Evolutionary conservation across 2,888 invertebrate genomes (phyloP).

Genomic region (Torymus auratus): DNA sequence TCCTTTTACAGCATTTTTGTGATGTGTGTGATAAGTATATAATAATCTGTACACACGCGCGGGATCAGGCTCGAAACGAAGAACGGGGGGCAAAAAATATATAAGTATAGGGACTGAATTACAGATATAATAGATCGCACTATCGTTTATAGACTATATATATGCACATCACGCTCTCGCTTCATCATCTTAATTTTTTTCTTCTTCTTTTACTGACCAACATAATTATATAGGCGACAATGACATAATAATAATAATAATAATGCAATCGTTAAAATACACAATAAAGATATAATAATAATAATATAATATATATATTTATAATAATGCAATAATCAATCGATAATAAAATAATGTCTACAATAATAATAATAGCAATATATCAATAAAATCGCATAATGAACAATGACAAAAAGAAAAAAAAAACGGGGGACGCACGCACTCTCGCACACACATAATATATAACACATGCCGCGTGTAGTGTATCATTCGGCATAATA

Average conservation of each 20-base stretch:
- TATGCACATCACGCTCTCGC: too few species aligned
- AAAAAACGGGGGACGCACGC: too few species aligned
- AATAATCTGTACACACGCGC: too few species aligned
- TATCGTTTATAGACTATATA: too few species aligned
- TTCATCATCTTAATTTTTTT: too few species aligned
- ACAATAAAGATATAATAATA: constrained; percentile 64
- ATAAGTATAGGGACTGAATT: too few species aligned
- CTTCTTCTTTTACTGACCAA: constrained; percentile 50
- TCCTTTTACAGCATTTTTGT: too few species aligned
- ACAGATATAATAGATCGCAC: too few species aligned
- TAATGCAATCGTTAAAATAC: constrained; percentile 69
- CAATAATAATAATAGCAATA: constrained; percentile 22
- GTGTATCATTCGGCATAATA: constrained; percentile 68
- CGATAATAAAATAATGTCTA: constrained; percentile 42
- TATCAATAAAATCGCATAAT: neutral
- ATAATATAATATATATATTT: constrained; percentile 57
- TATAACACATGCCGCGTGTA: constrained; percentile 61
- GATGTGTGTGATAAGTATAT: too few species aligned
- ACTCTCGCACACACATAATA: neutral
- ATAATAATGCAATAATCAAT: constrained; percentile 37
- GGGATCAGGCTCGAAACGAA: too few species aligned
- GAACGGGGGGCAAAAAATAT: too few species aligned
- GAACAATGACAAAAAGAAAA: too few species aligned
- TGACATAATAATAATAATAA: constrained; percentile 58
- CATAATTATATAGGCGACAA: constrained; percentile 68